Conservation (phyloP, 2,113 vertebrate species). For the Toxotes chatareus region DNA sequence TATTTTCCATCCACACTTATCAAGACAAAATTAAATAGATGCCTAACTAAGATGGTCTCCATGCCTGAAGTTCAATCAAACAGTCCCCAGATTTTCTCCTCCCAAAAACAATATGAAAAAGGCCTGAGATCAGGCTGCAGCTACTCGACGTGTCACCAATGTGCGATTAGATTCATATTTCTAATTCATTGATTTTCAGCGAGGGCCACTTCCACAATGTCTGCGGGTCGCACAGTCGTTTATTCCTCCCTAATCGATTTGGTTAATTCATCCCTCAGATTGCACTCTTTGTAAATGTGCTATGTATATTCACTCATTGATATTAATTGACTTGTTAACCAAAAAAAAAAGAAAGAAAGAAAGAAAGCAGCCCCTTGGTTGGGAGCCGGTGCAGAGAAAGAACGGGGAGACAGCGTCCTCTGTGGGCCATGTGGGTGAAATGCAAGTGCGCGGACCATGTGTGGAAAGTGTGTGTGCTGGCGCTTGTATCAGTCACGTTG, state of each 20-base stretch:
- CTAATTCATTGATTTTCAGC: constrained; percentile 73
- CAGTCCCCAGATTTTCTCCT: background rate
- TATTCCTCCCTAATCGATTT: constrained; percentile 73
- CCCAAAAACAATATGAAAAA: constrained; percentile 17
- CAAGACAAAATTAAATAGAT: background rate
- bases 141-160: constrained; percentile 61
- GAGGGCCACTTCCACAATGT: constrained; percentile 68
- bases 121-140: constrained; percentile 55
- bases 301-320: constrained; percentile 78
- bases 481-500: background rate
- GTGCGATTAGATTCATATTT: constrained; percentile 78
- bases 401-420: constrained; percentile 79
- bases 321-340: constrained; percentile 81
- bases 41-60: background rate
- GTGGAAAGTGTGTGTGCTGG: background rate
- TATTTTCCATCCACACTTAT: background rate
- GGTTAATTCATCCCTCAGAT: constrained; percentile 77
- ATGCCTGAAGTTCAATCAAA: background rate
- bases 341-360: constrained; percentile 45
- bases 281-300: constrained; percentile 75
- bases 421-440: constrained; percentile 64
- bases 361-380: constrained; percentile 21
- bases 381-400: constrained; percentile 29
- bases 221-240: constrained; percentile 60
- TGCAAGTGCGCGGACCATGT: constrained; percentile 32